Evolutionary conservation across 2,797 vertebrate species (phyloP).

Genomic region (Catharus ustulatus): DNA sequence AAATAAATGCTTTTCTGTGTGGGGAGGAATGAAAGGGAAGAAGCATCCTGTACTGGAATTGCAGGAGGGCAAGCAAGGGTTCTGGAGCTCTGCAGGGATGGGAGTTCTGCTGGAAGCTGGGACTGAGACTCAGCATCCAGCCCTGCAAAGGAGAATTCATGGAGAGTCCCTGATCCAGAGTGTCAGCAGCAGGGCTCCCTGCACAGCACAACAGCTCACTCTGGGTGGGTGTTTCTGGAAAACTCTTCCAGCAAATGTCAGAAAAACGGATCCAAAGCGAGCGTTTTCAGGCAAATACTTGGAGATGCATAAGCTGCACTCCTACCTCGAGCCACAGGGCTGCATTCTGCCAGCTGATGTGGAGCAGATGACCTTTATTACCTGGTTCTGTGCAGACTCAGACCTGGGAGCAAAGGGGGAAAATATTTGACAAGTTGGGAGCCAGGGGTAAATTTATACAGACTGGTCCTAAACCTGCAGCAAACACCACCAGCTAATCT

Average conservation of each 20-base stretch:
- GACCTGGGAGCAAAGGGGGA: neutral
- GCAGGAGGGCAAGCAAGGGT: neutral
- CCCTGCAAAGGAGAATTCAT: neutral
- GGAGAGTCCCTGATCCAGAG: neutral
- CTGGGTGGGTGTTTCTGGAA: slow-evolving; percentile 34
- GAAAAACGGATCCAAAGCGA: slow-evolving; percentile 25
- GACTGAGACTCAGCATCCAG: neutral
- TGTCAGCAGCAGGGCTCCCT: neutral
- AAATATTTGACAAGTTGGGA: neutral
- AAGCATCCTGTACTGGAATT: neutral
- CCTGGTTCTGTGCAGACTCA: slow-evolving; percentile 17
- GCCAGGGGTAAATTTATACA: neutral
- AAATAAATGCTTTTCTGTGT: neutral
- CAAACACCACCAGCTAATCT: neutral
- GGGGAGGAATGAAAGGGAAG: neutral
- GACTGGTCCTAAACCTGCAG: neutral
- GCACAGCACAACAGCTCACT: neutral
- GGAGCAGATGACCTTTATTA: slow-evolving; percentile 38
- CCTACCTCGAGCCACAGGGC: neutral
- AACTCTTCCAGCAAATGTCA: slow-evolving; percentile 8
- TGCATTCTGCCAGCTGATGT: neutral
- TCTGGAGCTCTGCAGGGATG: neutral
- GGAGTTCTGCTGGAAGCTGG: neutral
- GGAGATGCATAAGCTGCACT: slow-evolving; percentile 20
- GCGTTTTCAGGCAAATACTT: slow-evolving; percentile 28